phyloP scores from a whole-genome alignment of 2,113 vertebrate genomes.

The Erinaceus europaeus region DNA sequence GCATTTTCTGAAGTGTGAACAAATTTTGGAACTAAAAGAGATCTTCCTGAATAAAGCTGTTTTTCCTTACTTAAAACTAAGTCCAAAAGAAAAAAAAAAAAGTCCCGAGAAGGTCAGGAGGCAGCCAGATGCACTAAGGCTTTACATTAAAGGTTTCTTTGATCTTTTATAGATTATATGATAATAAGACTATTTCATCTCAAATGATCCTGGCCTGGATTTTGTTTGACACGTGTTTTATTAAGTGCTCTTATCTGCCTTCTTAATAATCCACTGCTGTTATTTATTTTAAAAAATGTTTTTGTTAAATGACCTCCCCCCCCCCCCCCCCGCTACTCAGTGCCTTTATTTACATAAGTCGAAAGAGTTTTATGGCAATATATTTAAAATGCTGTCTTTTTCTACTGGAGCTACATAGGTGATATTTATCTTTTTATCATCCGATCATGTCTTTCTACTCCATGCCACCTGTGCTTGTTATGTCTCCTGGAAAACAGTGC shows the following conservation, averaged over 20 bases:
- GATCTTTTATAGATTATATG: slow-evolving; percentile 66
- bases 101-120: slow-evolving; percentile 53
- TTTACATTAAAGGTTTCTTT: slow-evolving; percentile 68
- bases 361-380: slow-evolving; percentile 4
- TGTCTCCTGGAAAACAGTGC: background rate
- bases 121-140: slow-evolving; percentile 50
- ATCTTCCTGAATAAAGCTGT: slow-evolving; percentile 55
- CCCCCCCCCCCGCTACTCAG: slow-evolving; percentile 39
- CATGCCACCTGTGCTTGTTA: background rate
- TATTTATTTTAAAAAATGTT: slow-evolving; percentile 47
- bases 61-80: slow-evolving; percentile 59
- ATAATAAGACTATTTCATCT: slow-evolving; percentile 66
- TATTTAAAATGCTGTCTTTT: slow-evolving; percentile 2
- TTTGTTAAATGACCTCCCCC: slow-evolving; percentile 51
- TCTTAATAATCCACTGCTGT: slow-evolving; percentile 37
- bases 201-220: slow-evolving; percentile 47
- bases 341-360: slow-evolving; percentile 25
- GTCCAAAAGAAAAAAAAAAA: slow-evolving; percentile 48
- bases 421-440: background rate
- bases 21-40: slow-evolving; percentile 64
- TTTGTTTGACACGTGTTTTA: slow-evolving; percentile 63
- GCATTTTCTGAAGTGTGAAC: slow-evolving; percentile 70
- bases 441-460: background rate
- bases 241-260: slow-evolving; percentile 62
- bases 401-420: background rate